phyloP scores from a whole-genome alignment of 1,140 invertebrate species.

The Lysiphlebus fabarum region DNA sequence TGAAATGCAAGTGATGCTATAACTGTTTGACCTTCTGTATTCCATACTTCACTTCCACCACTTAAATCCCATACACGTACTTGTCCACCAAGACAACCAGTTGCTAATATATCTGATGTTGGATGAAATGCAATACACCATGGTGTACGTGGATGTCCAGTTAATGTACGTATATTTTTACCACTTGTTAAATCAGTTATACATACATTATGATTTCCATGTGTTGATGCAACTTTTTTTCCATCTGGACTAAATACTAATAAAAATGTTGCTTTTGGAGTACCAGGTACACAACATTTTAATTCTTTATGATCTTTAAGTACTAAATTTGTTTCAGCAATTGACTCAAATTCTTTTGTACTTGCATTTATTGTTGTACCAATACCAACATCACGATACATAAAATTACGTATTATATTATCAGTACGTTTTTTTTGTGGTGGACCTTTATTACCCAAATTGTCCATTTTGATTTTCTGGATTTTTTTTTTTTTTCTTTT shows the following conservation, averaged over 20 bases:
- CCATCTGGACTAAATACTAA: constrained; percentile 86
- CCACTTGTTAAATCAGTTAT: constrained; percentile 78
- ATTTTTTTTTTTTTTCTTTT: no score
- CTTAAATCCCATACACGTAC: constrained; percentile 88
- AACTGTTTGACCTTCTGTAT: constrained; percentile 65
- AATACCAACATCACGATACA: constrained; percentile 46
- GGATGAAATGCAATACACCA: constrained; percentile 92
- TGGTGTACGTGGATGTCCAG: constrained; percentile 84
- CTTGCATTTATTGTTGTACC: constrained; percentile 36
- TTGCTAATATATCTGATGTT: constrained; percentile 78
- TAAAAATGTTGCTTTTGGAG: constrained; percentile 74
- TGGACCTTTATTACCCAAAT: not conserved
- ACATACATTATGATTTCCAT: constrained; percentile 90
- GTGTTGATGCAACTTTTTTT: constrained; percentile 82
- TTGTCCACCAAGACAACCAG: constrained; percentile 85
- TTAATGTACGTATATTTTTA: constrained; percentile 73
- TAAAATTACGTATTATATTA: constrained; percentile 46
- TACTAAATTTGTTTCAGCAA: constrained; percentile 58
- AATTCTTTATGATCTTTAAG: constrained; percentile 55
- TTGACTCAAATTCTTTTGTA: constrained; percentile 48
- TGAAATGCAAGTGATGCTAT: constrained; percentile 87
- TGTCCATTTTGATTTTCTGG: constrained; percentile 1
- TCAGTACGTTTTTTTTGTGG: constrained; percentile 3
- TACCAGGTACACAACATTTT: constrained; percentile 70
- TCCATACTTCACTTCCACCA: constrained; percentile 83